A percentile compares a stretch with the other conserved stretches of the same genome.
These are phyloP conservation scores for Lithodes maja DNA, from an alignment of 2,888 invertebrate species.

Conservation along the genomic window DNA sequence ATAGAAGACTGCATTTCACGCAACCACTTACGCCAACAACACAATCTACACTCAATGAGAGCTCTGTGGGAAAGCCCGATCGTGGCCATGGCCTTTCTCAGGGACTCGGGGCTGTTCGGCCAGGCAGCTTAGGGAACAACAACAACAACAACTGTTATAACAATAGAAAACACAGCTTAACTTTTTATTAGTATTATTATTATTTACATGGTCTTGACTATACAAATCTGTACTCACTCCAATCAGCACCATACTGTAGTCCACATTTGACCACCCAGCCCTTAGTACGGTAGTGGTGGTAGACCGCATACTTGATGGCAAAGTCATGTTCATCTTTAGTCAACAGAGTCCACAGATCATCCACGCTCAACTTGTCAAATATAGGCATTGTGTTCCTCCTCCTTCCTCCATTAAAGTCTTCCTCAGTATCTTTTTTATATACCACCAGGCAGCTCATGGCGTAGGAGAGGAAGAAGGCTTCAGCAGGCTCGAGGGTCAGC, in stretches of 20 bases:
- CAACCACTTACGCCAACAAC: too few relatives aligned
- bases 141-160: too few relatives aligned
- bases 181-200: too few relatives aligned
- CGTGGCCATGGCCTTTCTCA: too few relatives aligned
- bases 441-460: slow-evolving; percentile 80
- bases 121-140: too few relatives aligned
- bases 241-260: slow-evolving; percentile 91
- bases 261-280: slow-evolving; percentile 94
- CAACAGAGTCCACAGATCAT: slow-evolving; percentile 52
- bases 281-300: slow-evolving; percentile 89
- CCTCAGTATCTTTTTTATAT: not conserved
- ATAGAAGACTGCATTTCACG: too few relatives aligned
- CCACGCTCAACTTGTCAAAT: slow-evolving; percentile 34
- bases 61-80: too few relatives aligned
- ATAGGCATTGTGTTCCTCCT: not conserved
- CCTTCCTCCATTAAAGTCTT: not conserved
- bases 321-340: slow-evolving; percentile 32
- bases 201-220: too few relatives aligned
- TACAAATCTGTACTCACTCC: slow-evolving; percentile 79
- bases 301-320: slow-evolving; percentile 81
- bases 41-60: too few relatives aligned
- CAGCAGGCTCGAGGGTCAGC: slow-evolving; percentile 78
- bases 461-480: slow-evolving; percentile 84
- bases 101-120: too few relatives aligned
- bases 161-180: too few relatives aligned